Evolutionary conservation across 2,797 vertebrate species (phyloP), one percentile per base, ranked within the genome.

Genomic region (Pseudocheirus occidentalis): DNA sequence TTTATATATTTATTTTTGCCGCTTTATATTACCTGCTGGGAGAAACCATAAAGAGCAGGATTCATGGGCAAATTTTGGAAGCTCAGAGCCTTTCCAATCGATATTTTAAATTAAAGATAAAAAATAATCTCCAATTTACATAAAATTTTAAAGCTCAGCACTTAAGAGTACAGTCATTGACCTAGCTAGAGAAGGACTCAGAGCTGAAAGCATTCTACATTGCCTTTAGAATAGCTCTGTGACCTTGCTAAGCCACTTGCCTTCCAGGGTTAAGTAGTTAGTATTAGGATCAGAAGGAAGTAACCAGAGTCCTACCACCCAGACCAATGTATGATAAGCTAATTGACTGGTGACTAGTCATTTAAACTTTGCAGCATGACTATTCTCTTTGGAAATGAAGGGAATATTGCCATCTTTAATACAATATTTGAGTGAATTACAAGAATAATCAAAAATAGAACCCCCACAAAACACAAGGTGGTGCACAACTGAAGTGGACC

Each of bases 41-140:
- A 95, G 29, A 2, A 93, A 21, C 55, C 92, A 95, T 55, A 66
- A 95, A 18, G 6, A 53, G 29, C 55, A n/a, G 90, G 16, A 55
- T 95, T 96, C 1, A 21, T 90, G 90, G 24, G 59, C 1, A 54
- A 0, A 62, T 94, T 97, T 95, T 90, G 0, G 91, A 97, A 96
- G 0, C 1, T 62, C 0, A 0, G 3, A 91, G 16, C 18, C 11
- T 91, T 96, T 52, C 21, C 14, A 0, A 91, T 87, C 53, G 55
- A 62, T 73, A 54, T 34, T 94, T 56, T 58, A 95, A 18, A 95
- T 59, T 87, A 90, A 92, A 56, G 73, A 87, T 58, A 16, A 94
- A 96, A 97, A 55, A 50, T 58, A n/a, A 81, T 73, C 55, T 95
- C 62, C 56, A 81, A 87, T 27, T 93, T 93, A 95, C 56, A 93